phyloP scores from a whole-genome alignment of 2,113 vertebrate genomes.

The Centropristis striata region DNA sequence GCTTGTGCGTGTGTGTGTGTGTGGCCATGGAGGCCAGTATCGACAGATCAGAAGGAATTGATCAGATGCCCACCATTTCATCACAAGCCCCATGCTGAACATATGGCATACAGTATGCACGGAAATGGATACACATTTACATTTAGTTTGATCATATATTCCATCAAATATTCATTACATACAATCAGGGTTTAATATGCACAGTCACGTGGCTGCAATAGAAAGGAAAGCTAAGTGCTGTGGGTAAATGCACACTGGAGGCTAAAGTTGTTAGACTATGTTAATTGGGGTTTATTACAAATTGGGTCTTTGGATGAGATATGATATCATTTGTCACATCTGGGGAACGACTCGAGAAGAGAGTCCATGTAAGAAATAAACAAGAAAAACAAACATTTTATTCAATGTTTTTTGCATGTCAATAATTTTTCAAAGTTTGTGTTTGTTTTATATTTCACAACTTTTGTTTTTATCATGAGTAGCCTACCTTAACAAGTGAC shows the following conservation, averaged over 20 bases:
- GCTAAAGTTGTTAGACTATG: slow-evolving; percentile 52
- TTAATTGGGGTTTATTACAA: slow-evolving; percentile 39
- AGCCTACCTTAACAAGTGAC: too few species aligned
- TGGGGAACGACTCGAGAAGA: too few species aligned
- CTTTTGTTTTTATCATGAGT: too few species aligned
- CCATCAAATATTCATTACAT: slow-evolving; percentile 79
- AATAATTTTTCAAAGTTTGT: too few species aligned
- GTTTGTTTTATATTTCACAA: too few species aligned
- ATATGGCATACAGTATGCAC: slow-evolving; percentile 39
- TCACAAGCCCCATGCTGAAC: slow-evolving; percentile 29
- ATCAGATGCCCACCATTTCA: slow-evolving; percentile 50
- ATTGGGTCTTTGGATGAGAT: not conserved
- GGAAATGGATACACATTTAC: slow-evolving; percentile 66
- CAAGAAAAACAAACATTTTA: too few species aligned
- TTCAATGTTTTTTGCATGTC: too few species aligned
- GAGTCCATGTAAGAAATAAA: not conserved
- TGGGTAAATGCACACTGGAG: slow-evolving; percentile 61
- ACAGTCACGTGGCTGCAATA: slow-evolving; percentile 40
- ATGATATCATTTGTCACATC: not conserved
- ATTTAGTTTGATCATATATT: slow-evolving; percentile 78
- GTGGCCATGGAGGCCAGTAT: slow-evolving; percentile 1
- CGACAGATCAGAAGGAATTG: slow-evolving; percentile 48
- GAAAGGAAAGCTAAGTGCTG: slow-evolving; percentile 50
- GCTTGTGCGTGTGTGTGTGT: slow-evolving; percentile 8
- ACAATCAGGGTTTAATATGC: slow-evolving; percentile 75